Conservation (phyloP, 2,797 vertebrate genomes). For the Leuciscus waleckii region DNA sequence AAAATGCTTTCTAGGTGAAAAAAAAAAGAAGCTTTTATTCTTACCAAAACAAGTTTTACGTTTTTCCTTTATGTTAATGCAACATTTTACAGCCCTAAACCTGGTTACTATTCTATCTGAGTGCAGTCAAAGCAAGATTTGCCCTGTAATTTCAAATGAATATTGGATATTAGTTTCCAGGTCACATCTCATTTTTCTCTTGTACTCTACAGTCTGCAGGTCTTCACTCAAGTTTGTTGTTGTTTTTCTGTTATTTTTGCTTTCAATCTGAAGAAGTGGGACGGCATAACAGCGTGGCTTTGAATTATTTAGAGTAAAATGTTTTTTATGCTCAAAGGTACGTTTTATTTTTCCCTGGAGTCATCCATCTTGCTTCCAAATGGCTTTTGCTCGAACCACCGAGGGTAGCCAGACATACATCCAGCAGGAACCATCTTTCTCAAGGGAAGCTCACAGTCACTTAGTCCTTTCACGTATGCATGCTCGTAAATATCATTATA, state of each 20-base stretch:
- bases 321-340: slow-evolving; percentile 39
- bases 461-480: slow-evolving; percentile 7
- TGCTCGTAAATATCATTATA: slow-evolving; percentile 31
- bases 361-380: slow-evolving; percentile 56
- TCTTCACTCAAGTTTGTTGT: slow-evolving; percentile 44
- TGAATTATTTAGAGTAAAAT: slow-evolving; percentile 65
- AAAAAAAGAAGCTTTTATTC: neutral
- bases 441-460: slow-evolving; percentile 4
- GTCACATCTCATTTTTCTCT: slow-evolving; percentile 10
- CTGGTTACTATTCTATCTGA: neutral
- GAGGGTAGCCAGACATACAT: slow-evolving; percentile 45
- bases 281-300: slow-evolving; percentile 57
- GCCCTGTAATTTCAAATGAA: slow-evolving; percentile 41
- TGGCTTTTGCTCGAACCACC: slow-evolving; percentile 31
- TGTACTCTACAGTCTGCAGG: neutral
- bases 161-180: slow-evolving; percentile 26
- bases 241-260: slow-evolving; percentile 54
- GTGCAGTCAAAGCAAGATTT: slow-evolving; percentile 1
- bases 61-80: neutral
- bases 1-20: neutral
- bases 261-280: slow-evolving; percentile 49
- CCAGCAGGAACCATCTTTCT: slow-evolving; percentile 34
- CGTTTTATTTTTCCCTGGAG: slow-evolving; percentile 53
- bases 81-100: neutral
- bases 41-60: neutral